Evolutionary conservation across 1,140 invertebrate genomes (phyloP).

Genomic region (Macrosteles quadrilineatus): DNA sequence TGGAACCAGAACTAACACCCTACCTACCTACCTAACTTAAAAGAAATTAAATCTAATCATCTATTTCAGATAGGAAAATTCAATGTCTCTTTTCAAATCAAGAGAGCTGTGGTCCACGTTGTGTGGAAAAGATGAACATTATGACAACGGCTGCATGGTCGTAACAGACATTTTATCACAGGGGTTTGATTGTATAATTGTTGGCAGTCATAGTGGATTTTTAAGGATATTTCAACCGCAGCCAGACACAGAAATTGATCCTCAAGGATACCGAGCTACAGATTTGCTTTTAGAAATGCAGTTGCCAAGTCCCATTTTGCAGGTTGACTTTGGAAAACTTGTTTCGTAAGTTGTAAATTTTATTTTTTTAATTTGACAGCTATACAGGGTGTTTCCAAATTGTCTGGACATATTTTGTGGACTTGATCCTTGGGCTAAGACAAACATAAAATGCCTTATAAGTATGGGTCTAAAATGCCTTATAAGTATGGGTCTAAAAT

Average conservation of each 20-base stretch:
- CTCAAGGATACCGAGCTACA: constrained; percentile 59
- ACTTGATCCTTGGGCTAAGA: too few relatives aligned
- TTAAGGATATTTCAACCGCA: constrained; percentile 67
- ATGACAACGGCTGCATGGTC: constrained; percentile 62
- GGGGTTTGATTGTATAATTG: constrained; percentile 64
- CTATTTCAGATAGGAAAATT: too few relatives aligned
- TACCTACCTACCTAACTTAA: too few relatives aligned
- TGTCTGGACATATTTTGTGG: too few relatives aligned
- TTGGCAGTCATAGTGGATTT: constrained; percentile 69
- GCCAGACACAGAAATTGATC: constrained; percentile 51
- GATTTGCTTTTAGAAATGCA: constrained; percentile 71
- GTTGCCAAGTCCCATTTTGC: constrained; percentile 66
- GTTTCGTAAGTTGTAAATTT: constrained; percentile 74
- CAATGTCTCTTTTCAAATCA: constrained; percentile 80
- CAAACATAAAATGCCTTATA: too few relatives aligned
- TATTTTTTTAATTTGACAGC: too few relatives aligned
- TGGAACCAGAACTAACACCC: too few relatives aligned
- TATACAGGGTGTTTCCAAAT: too few relatives aligned
- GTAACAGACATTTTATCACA: constrained; percentile 65
- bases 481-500: too few relatives aligned
- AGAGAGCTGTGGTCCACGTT: constrained; percentile 73
- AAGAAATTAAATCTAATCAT: too few relatives aligned
- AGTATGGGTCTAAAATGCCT: too few relatives aligned
- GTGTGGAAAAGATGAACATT: constrained; percentile 63
- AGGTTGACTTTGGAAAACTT: constrained; percentile 69